Base-by-base conservation (phyloP, 1,140 invertebrate species). In the Tyrophagus putrescentiae region DNA sequence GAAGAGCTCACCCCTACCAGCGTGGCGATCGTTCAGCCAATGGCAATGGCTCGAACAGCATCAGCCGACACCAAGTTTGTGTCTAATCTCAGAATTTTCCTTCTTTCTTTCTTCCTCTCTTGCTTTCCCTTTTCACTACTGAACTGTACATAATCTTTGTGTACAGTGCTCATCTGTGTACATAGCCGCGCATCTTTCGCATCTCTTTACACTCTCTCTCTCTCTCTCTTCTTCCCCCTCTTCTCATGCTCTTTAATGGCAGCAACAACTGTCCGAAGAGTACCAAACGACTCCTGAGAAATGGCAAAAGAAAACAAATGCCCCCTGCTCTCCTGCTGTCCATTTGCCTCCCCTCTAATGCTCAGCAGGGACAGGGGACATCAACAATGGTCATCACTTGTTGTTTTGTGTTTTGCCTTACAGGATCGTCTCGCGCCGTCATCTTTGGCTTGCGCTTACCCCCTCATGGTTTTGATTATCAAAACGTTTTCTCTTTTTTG, bases 401-500 rank as follows among this genome's bases (percentile, higher is more conserved):
- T 48, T 29, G 45, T 48, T 48, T 48, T 48, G 45, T 48, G 45
- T 48, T 48, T 48, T 48, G 45, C 31, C 45, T 48, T 48, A 48
- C 45, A 48, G 45, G 45, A 48, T 48, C 45, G 45, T 48, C 9
- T 48, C 31, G 13, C 23, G 21, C 7, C 23, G 21, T 48, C 7
- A 21, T 48, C 23, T 48, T 6, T 18, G 7, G 21, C n/a, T n/a
- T n/a, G n/a, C n/a, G 21, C 36, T 39, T 13, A 21, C 36, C 31
- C 23, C 31, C 6, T 18, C 9, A 18, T 48, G 18, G 45, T 48
- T 48, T 48, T 48, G 45, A 29, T 48, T 25, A 25, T 48, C 45
- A 48, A 48, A 48, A 48, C 45, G 45, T 48, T 48, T 7, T 48
- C 36, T 13, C n/a, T n/a, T 13, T 39, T 39, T 13, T 21, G 36